Base-by-base conservation (phyloP, 1,140 invertebrate species). In the Eufriesea mexicana region DNA sequence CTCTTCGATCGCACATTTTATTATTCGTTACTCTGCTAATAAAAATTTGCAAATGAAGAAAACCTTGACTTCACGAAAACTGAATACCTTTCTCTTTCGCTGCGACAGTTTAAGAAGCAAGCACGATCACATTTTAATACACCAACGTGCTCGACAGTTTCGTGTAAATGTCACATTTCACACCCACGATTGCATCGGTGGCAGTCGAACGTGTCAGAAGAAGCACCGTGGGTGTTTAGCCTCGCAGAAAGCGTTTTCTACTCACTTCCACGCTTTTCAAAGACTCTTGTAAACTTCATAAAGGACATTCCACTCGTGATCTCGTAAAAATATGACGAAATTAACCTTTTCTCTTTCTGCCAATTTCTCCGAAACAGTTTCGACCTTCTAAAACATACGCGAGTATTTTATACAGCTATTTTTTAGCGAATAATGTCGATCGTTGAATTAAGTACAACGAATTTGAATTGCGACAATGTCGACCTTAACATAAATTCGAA, bases 151-250 rank as follows among this genome's bases (percentile, higher is more conserved):
- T 45, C 71, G 51, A 73, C 23, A 54, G 2, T 49, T 49, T 73
- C 54, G 35, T n/a, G 35, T n/a, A 73, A 73, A 73, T 73, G 71
- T 73, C 71, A 73, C 71, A 73, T 73, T 73, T 73, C 54, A 73
- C 71, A 57, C 71, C 71, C 54, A 73, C 71, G 71, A 73, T 42
- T 55, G 54, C 54, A 49, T 28, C 35, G 51, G 54, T 25, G 35
- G 51, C 71, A 57, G 57, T 73, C 54, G 71, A 57, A 70, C 16
- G 14, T 25, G 51, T 6, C 71, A 45, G 23, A 51, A 51, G 49
- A 12, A 42, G 54, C 4, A 16, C 9, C 54, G 71, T 73, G 35
- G 71, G 71, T 73, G 71, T 73, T 35, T 16, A 73, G 51, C n/a
- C 8, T 49, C 71, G n/a, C 16, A 49, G 42, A 14, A 45, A 73